Evolutionary conservation across 2,113 vertebrate species (phyloP).

Genomic region (Micronycteris hirsuta): DNA sequence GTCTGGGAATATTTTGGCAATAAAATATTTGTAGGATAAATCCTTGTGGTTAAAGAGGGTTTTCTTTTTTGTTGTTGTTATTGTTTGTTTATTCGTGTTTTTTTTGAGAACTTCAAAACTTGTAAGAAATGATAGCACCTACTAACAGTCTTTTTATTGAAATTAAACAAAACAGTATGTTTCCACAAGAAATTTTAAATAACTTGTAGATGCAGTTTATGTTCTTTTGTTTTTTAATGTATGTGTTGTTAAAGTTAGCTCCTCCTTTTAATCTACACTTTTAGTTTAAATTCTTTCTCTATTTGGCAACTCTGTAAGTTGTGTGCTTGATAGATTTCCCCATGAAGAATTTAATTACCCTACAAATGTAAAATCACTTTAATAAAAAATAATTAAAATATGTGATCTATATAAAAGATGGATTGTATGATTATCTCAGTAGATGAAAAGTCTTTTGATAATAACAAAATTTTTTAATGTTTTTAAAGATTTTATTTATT

Average conservation of each 20-base stretch:
- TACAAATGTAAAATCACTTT: not conserved
- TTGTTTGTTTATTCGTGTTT: not conserved
- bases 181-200: not conserved
- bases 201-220: not conserved
- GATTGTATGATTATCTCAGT: not conserved
- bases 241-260: not conserved
- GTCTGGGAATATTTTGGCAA: not conserved
- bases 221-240: not conserved
- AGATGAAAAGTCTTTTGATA: not conserved
- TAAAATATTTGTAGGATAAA: not conserved
- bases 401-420: not conserved
- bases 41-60: not conserved
- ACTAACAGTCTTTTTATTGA: not conserved
- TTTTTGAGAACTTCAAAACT: not conserved
- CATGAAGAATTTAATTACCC: not conserved
- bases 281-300: not conserved
- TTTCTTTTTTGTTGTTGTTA: not conserved
- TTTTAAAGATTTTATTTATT: too few species aligned
- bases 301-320: not conserved
- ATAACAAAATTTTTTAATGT: too few species aligned
- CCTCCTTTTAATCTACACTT: not conserved
- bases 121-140: not conserved
- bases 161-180: not conserved
- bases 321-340: not conserved
- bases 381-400: not conserved